Evolutionary conservation across 2,888 invertebrate genomes (phyloP).

Genomic region (Aphrophora alni): DNA sequence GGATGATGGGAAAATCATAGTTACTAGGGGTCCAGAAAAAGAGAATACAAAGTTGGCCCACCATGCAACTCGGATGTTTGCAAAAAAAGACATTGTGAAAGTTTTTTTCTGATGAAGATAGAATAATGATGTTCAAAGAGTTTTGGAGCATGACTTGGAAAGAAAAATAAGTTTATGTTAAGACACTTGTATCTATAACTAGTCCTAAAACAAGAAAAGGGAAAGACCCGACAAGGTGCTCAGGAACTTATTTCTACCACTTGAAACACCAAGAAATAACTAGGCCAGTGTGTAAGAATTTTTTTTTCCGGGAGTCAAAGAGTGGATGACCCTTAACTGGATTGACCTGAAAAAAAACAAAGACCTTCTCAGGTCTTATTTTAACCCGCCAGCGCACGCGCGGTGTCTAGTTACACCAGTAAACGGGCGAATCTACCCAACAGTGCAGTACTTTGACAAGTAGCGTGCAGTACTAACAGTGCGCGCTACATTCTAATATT

Average conservation of each 20-base stretch:
- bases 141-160: constrained; percentile 20
- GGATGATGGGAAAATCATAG: not conserved
- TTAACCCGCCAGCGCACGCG: too few relatives aligned
- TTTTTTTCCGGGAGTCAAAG: constrained; percentile 23
- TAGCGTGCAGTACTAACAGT: too few relatives aligned
- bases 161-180: constrained; percentile 24
- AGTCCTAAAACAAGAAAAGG: not conserved
- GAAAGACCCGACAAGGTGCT: not conserved
- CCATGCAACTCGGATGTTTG: constrained; percentile 15
- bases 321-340: constrained; percentile 29
- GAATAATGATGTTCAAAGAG: constrained; percentile 3
- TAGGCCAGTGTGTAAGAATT: constrained; percentile 20
- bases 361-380: too few relatives aligned
- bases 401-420: too few relatives aligned
- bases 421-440: too few relatives aligned
- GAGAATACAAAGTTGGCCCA: constrained; percentile 19
- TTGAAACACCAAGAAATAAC: not conserved
- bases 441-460: too few relatives aligned
- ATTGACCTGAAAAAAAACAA: not conserved
- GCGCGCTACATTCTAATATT: too few relatives aligned
- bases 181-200: not conserved
- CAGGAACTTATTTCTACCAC: constrained; percentile 16
- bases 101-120: constrained; percentile 7
- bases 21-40: not conserved
- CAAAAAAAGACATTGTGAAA: constrained; percentile 10